phyloP scores from a whole-genome alignment of 2,888 invertebrate species.

The Himalopsyche japonica region DNA sequence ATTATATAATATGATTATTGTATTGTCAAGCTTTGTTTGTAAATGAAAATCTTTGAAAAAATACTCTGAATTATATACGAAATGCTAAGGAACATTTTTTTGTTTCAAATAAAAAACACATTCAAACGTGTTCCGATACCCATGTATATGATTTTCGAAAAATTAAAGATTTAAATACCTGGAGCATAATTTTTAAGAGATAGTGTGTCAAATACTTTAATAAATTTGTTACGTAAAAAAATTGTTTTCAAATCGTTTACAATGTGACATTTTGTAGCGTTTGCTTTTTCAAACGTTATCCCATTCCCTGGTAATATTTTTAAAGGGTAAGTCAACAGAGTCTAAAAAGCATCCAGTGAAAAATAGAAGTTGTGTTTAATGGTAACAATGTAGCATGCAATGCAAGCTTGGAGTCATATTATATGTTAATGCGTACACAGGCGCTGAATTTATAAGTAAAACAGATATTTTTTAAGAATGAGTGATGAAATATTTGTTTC shows the following conservation, averaged over 20 bases:
- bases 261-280: not conserved
- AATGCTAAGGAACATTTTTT: not conserved
- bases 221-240: not conserved
- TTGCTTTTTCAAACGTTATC: not conserved
- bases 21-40: slow-evolving; percentile 31
- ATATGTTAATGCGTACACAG: too few species aligned
- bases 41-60: not conserved
- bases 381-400: not conserved
- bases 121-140: not conserved
- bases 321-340: not conserved
- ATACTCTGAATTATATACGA: not conserved
- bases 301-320: not conserved
- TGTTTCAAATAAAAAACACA: not conserved
- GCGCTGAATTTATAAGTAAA: too few species aligned
- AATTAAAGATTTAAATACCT: not conserved
- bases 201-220: not conserved
- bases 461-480: too few species aligned
- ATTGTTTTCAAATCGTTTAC: not conserved
- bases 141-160: not conserved
- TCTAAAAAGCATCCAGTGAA: not conserved
- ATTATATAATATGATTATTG: not conserved
- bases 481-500: too few species aligned
- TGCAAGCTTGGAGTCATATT: not conserved
- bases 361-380: not conserved
- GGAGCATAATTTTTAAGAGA: not conserved